Conservation (phyloP, 2,113 vertebrate species). For the Calyptomena viridis region DNA sequence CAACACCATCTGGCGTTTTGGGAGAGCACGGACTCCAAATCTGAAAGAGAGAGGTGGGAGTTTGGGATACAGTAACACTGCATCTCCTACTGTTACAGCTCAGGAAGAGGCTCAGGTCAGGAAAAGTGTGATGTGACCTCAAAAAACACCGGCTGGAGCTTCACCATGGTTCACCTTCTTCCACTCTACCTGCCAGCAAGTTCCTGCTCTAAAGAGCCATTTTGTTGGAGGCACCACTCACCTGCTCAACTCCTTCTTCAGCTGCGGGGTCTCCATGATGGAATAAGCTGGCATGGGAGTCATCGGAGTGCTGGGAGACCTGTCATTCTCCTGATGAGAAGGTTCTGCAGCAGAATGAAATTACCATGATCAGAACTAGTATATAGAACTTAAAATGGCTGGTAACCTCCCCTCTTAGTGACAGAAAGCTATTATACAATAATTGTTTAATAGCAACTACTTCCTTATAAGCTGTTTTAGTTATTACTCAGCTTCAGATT, state of each 20-base stretch:
- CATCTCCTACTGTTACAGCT: background rate
- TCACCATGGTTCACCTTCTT: background rate
- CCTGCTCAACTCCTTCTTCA: constrained; percentile 90
- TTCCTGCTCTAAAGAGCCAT: background rate
- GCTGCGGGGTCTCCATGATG: constrained; percentile 90
- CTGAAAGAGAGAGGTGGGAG: constrained; percentile 61
- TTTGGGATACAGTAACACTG: background rate
- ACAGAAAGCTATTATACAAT: background rate
- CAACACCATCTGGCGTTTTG: constrained; percentile 92
- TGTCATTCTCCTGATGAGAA: constrained; percentile 45
- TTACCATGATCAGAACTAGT: background rate
- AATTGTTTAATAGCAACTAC: background rate
- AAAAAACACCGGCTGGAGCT: background rate
- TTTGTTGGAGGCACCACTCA: constrained; percentile 41
- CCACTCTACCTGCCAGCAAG: background rate
- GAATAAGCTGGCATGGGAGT: constrained; percentile 92
- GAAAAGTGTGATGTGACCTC: background rate
- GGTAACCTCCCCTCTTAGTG: background rate
- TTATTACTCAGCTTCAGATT: background rate
- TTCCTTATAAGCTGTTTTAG: background rate
- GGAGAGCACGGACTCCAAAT: constrained; percentile 90
- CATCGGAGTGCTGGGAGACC: constrained; percentile 73
- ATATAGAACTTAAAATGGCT: background rate
- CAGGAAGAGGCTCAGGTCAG: background rate
- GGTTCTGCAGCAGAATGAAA: constrained; percentile 62